Evolutionary conservation across 2,113 vertebrate genomes (phyloP).

Genomic region (Python bivittatus): DNA sequence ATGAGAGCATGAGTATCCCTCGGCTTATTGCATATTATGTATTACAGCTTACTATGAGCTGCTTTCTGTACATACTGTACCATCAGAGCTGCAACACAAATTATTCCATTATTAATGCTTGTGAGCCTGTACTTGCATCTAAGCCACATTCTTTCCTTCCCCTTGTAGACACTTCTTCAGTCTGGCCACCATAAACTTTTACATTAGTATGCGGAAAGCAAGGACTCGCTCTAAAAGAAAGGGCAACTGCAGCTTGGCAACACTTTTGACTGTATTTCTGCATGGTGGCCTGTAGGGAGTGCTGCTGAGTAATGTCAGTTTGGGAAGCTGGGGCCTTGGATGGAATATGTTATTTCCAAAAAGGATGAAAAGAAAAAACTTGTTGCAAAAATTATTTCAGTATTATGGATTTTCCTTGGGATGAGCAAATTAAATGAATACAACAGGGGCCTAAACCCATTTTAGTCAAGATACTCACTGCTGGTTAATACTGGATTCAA

Average conservation of each 20-base stretch:
- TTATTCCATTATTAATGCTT: background rate
- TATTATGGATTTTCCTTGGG: background rate
- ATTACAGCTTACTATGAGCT: background rate
- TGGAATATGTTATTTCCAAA: background rate
- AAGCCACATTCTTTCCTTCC: background rate
- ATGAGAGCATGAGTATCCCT: background rate
- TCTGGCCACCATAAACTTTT: background rate
- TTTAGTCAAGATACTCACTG: background rate
- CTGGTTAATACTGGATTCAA: background rate
- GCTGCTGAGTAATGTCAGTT: background rate
- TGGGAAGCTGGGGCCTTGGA: too few species aligned
- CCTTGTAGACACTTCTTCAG: background rate
- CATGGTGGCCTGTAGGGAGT: background rate
- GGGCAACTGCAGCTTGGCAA: background rate
- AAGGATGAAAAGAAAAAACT: background rate
- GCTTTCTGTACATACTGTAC: background rate
- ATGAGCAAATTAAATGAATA: background rate
- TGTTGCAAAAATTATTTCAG: background rate
- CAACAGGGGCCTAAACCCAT: background rate
- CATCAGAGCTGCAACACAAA: background rate
- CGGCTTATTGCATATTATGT: background rate
- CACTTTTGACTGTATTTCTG: background rate
- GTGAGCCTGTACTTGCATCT: background rate
- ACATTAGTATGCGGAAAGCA: background rate
- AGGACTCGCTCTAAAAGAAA: background rate